phyloP scores from a whole-genome alignment of 2,797 vertebrate species.

The Sylvia borin region DNA sequence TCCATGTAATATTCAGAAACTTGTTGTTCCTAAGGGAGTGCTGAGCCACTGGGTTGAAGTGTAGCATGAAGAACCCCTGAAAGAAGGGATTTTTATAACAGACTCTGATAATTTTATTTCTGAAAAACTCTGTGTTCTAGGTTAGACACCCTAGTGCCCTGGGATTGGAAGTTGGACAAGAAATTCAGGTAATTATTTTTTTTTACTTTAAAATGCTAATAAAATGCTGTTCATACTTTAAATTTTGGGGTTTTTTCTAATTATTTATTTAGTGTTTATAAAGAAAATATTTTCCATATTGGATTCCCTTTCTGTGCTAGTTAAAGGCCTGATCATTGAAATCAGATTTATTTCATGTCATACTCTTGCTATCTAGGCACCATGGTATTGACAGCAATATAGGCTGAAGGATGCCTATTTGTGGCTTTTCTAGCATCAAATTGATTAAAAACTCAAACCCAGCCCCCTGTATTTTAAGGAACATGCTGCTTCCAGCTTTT shows the following conservation, averaged over 20 bases:
- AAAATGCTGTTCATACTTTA: neutral
- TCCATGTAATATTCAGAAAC: neutral
- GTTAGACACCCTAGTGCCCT: conserved; percentile 93
- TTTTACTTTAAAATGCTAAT: neutral
- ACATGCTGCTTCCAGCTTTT: neutral
- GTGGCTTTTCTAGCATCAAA: neutral
- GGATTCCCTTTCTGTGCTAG: neutral
- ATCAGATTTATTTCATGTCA: neutral
- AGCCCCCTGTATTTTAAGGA: neutral
- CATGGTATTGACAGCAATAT: neutral
- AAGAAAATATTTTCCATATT: neutral
- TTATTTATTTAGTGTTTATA: neutral
- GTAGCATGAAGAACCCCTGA: neutral
- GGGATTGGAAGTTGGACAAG: conserved; percentile 94
- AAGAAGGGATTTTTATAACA: neutral
- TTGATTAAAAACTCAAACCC: accelerated
- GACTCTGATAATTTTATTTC: neutral
- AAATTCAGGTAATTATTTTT: conserved; percentile 89
- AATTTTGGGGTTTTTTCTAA: neutral
- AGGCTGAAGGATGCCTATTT: neutral
- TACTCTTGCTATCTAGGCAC: neutral
- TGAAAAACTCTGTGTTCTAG: conserved; percentile 74
- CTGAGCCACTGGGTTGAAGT: neutral
- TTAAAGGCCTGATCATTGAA: neutral
- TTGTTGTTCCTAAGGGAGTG: neutral